Evolutionary conservation across 2,888 invertebrate species (phyloP).

Genomic region (Apamea monoglypha): DNA sequence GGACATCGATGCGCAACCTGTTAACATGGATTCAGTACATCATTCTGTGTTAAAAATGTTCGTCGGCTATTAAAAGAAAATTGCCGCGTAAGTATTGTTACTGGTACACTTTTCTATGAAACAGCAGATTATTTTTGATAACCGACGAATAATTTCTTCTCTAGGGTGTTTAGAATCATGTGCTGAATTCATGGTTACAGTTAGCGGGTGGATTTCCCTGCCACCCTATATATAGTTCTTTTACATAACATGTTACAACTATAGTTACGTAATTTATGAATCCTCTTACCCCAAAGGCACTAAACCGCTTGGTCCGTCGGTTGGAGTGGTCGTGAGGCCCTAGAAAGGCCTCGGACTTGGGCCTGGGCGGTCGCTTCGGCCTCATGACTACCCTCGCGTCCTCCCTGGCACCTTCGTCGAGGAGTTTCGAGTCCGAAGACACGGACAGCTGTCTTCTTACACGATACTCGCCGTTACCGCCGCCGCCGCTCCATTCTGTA

Average conservation of each 20-base stretch:
- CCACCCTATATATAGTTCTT: background rate
- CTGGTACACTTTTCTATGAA: too few relatives aligned
- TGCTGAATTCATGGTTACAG: background rate
- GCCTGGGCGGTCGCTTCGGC: conserved; percentile 97
- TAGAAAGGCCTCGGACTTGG: conserved; percentile 98
- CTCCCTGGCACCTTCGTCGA: conserved; percentile 97
- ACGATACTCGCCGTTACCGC: conserved; percentile 93
- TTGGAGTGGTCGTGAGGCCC: conserved; percentile 93
- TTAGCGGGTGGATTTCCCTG: background rate
- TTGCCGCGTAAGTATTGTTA: too few relatives aligned
- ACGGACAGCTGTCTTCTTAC: conserved; percentile 97
- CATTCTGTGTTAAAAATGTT: background rate
- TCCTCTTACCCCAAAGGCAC: conserved; percentile 97
- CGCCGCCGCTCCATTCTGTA: conserved; percentile 94
- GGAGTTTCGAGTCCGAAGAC: conserved; percentile 97
- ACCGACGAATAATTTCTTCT: background rate
- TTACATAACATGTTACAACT: background rate
- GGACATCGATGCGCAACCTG: background rate
- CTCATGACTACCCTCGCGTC: conserved; percentile 96
- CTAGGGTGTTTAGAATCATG: background rate
- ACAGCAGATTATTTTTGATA: too few relatives aligned
- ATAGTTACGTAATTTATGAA: background rate
- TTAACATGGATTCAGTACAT: background rate
- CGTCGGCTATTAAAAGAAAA: background rate
- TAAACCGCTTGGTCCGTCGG: conserved; percentile 97